phyloP scores from a whole-genome alignment of 1,140 invertebrate species.

The Adelges cooleyi region DNA sequence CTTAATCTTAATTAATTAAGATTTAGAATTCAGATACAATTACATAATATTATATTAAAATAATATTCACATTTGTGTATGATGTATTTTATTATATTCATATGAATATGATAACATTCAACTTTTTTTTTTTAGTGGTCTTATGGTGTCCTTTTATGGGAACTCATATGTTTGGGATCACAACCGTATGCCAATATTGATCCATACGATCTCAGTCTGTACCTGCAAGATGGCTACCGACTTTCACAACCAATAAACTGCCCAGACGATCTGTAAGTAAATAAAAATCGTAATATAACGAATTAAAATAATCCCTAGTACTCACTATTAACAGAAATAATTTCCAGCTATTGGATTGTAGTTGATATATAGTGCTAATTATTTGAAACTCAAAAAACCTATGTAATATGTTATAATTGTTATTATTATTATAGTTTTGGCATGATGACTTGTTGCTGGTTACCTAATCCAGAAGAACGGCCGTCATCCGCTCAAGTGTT shows the following conservation, averaged over 20 bases:
- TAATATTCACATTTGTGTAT: neutral
- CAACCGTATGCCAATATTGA: constrained; percentile 83
- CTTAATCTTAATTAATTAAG: too few relatives aligned
- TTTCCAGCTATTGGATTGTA: too few relatives aligned
- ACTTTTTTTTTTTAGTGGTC: constrained; percentile 75
- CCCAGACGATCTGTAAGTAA: constrained; percentile 84
- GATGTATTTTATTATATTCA: too few relatives aligned
- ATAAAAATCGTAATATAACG: neutral
- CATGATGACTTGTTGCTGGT: constrained; percentile 85
- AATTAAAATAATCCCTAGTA: neutral
- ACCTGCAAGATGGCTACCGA: constrained; percentile 76
- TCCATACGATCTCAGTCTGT: constrained; percentile 79
- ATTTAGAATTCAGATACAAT: neutral
- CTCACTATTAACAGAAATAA: too few relatives aligned
- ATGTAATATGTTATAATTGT: neutral
- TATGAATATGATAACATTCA: too few relatives aligned
- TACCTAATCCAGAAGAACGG: constrained; percentile 58
- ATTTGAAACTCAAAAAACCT: too few relatives aligned
- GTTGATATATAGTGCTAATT: too few relatives aligned
- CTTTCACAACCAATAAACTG: constrained; percentile 84
- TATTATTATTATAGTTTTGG: constrained; percentile 53
- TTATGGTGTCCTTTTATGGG: constrained; percentile 89
- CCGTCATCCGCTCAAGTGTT: constrained; percentile 73
- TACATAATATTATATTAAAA: neutral
- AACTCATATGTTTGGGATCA: constrained; percentile 78